These are phyloP conservation scores for Cygnus olor DNA, from an alignment of 2,797 vertebrate genomes.

Conservation along the genomic window DNA sequence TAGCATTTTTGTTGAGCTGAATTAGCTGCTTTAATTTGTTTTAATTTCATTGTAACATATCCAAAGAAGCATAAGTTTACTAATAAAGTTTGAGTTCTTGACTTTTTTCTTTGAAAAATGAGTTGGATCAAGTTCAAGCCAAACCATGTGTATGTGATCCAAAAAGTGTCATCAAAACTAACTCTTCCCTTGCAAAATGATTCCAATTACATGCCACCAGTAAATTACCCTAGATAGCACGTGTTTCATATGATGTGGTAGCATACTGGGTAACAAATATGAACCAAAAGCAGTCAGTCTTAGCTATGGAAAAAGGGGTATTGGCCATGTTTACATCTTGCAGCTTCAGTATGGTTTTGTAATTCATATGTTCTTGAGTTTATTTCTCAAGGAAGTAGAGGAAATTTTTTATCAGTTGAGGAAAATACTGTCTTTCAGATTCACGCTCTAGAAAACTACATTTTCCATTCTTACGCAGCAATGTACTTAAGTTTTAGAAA, in stretches of 20 bases:
- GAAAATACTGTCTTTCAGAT: background rate
- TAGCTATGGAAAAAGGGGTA: background rate
- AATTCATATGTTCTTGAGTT: background rate
- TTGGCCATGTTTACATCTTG: background rate
- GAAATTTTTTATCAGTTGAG: background rate
- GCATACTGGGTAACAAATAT: background rate
- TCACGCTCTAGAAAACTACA: background rate
- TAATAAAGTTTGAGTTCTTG: background rate
- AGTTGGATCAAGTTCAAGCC: background rate
- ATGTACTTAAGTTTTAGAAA: background rate
- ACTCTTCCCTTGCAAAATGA: background rate
- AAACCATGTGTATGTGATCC: background rate
- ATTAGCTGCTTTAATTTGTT: background rate
- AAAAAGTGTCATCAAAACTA: slow-evolving; percentile 10
- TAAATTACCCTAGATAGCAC: slow-evolving; percentile 32
- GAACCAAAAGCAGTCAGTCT: background rate
- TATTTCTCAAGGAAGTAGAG: background rate
- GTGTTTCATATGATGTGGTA: slow-evolving; percentile 33
- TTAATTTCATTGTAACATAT: background rate
- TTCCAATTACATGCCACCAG: slow-evolving; percentile 8
- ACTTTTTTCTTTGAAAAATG: slow-evolving; percentile 1
- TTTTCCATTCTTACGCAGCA: background rate
- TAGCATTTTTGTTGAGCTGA: background rate
- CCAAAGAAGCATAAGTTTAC: background rate
- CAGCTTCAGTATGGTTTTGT: slow-evolving; percentile 6